Evolutionary conservation across 2,113 vertebrate species (phyloP), one percentile per base, ranked within the genome.

Genomic region (Dicrurus megarhynchus): DNA sequence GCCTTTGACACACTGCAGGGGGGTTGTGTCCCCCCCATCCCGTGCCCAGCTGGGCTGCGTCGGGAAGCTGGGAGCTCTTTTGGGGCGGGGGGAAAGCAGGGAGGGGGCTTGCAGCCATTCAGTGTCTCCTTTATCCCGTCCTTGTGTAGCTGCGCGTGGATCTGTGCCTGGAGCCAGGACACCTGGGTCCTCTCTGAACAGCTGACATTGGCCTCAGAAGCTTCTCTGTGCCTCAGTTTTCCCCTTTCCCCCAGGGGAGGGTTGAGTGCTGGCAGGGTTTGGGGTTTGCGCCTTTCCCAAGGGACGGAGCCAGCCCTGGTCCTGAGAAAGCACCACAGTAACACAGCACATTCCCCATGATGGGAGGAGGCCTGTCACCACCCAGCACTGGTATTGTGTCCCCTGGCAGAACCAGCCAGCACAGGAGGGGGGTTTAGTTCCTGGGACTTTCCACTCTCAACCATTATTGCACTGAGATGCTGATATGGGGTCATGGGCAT

Each of bases 131-230:
- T 95, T 3, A 2, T 94, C 82, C 88, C 4, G 3, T 94, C 55
- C 67, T 93, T 90, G 95, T 97, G 83, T 95, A 69, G 94, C 88
- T 86, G 92, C 13, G 68, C 1, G 63, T 92, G 88, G 83, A 93
- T 93, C 90, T 96, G 91, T 96, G 94, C 95, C 96, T 80, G 89
- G 78, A 89, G 47, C 91, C 91, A 74, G 89, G 69, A 89, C 7
- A 3, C n/a, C 94, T 86, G 81, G 44, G 71, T 94, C 87, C 69
- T 88, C 14, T 85, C 79, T 90, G 90, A 96, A 95, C 78, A 94
- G 88, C 76, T 94, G 87, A 94, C 85, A 60, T 94, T 93, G 85
- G 85, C 83, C 95, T 89, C 93, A 95, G 93, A 74, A 30, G 0
- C n/a, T 77, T 89, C 80, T 95, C 80, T 4, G 60, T 95, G 94